Evolutionary conservation across 2,888 invertebrate species (phyloP).

Genomic region (Dynastes maya): DNA sequence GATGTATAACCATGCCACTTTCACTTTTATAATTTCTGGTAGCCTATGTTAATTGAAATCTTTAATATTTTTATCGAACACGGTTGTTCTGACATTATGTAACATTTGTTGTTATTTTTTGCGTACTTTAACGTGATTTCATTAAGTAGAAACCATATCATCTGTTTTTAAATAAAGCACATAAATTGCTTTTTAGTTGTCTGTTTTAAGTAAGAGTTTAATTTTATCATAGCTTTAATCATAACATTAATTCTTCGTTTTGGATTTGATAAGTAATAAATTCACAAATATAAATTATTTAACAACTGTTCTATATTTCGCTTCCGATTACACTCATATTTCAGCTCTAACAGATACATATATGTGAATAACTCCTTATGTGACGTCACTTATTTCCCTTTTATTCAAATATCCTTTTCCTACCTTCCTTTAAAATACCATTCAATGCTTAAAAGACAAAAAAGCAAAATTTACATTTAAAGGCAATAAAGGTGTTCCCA

Average conservation of each 20-base stretch:
- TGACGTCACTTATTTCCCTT: too few relatives aligned
- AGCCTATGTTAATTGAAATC: constrained; percentile 27
- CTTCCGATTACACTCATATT: too few relatives aligned
- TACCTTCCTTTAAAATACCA: too few relatives aligned
- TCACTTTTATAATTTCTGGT: constrained; percentile 37
- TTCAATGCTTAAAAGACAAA: too few relatives aligned
- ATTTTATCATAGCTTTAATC: too few relatives aligned
- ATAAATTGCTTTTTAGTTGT: not conserved
- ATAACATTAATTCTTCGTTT: not conserved
- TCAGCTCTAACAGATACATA: too few relatives aligned
- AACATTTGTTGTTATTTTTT: not conserved
- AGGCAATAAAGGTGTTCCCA: not conserved
- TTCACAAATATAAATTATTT: too few relatives aligned
- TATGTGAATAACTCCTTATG: too few relatives aligned
- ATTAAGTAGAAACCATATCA: not conserved
- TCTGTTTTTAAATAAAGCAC: not conserved
- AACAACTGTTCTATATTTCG: too few relatives aligned
- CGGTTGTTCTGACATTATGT: constrained; percentile 4
- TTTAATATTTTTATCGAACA: constrained; percentile 13
- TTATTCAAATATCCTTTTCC: too few relatives aligned
- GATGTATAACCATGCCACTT: constrained; percentile 11
- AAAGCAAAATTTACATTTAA: not conserved
- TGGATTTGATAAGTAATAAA: not conserved
- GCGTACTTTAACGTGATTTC: not conserved
- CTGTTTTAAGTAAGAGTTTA: not conserved